These are phyloP conservation scores for Epiblema foenella DNA, from an alignment of 2,888 invertebrate genomes.

Conservation along the genomic window DNA sequence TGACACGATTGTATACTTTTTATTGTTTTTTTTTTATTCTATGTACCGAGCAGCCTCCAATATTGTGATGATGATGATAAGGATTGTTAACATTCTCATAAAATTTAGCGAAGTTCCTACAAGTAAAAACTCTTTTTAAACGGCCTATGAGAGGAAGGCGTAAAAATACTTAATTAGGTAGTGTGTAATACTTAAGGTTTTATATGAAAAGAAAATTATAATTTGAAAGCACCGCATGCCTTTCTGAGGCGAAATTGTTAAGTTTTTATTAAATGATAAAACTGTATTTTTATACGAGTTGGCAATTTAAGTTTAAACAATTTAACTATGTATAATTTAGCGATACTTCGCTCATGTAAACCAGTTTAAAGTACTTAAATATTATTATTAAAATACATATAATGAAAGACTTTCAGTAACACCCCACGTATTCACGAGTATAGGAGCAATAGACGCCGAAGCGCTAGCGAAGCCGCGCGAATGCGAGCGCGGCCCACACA, in stretches of 20 bases:
- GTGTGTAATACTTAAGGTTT: constrained; percentile 25
- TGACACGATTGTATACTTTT: no score
- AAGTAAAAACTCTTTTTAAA: constrained; percentile 9
- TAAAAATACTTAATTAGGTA: constrained; percentile 14
- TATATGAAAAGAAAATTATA: constrained; percentile 7
- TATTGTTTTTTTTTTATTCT: constrained; percentile 4
- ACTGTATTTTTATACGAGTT: constrained; percentile 29
- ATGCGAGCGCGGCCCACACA: constrained; percentile 11
- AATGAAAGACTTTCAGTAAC: constrained; percentile 14
- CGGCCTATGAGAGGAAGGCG: constrained; percentile 1
- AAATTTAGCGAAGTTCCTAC: constrained; percentile 36
- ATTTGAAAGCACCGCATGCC: not conserved
- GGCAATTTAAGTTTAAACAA: constrained; percentile 26
- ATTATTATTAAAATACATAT: not conserved
- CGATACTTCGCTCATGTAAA: constrained; percentile 24
- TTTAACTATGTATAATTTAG: constrained; percentile 11
- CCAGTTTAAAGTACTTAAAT: constrained; percentile 24
- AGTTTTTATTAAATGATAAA: constrained; percentile 12
- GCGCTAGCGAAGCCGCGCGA: constrained; percentile 12
- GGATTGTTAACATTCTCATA: constrained; percentile 2
- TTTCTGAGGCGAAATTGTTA: constrained; percentile 7
- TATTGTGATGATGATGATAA: constrained; percentile 31
- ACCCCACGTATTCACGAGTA: not conserved
- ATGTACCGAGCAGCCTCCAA: not conserved
- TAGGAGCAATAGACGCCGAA: not conserved